Base-by-base conservation (phyloP, 2,113 vertebrate species). In the Diglossa brunneiventris region DNA sequence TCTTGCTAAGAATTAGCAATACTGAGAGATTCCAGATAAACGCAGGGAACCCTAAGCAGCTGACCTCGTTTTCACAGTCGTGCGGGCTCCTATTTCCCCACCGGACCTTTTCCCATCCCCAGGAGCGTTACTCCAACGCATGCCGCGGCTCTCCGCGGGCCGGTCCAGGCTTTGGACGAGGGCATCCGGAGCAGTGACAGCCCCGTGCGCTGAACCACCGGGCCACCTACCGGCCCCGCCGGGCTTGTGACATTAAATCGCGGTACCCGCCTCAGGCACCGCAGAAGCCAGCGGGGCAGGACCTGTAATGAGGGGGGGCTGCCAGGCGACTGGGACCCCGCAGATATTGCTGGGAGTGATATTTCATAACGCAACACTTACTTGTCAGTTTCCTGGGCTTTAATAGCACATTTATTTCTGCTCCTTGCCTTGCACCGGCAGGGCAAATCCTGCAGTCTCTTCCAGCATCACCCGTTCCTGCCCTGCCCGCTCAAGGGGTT, bases 171-270 rank as follows among this genome's bases (percentile, higher is more conserved):
- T 33, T 37, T 27, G 68, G 12, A 33, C 27, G 16, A 18, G 0
- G 19, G 33, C 2, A 23, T 66, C 20, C 35, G 2, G 15, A 50
- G 82, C 0, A n/a, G 12, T 0, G n/a, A 22, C 50, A 44, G 30
- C 12, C 13, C 11, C 64, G 21, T 9, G 76, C 3, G 5, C 72
- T 24, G 47, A 61, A 22, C 64, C 59, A 72, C 41, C 64, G 33
- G 83, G 95, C 75, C 94, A 90, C 83, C 90, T 89, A 64, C 85
- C 15, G 95, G 95, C 23, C 72, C 83, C 52, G 39, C 39, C 55
- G 21, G 44, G 15, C 55, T 41, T 2, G 22, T 2, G 56, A 37
- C 72, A 49, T 0, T 49, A 7, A 19, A 14, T 9, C 17, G 1
- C 17, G 26, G 49, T 9, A 17, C 1, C 46, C 44, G 3, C 69